phyloP scores from a whole-genome alignment of 2,888 invertebrate genomes.

The Neoitamus cyanurus region DNA sequence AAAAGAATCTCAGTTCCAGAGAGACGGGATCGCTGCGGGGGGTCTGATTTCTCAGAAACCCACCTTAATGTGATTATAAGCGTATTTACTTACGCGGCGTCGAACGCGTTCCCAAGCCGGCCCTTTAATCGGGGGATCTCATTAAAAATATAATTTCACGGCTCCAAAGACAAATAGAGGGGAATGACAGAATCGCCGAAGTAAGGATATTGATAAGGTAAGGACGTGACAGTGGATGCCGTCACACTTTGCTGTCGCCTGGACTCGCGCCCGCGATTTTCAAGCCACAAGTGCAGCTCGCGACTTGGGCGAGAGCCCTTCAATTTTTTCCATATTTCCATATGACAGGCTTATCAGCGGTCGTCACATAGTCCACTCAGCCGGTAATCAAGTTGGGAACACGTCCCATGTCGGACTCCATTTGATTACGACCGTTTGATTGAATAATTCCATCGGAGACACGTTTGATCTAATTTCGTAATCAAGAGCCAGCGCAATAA shows the following conservation, averaged over 20 bases:
- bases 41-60: not conserved
- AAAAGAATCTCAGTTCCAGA: not conserved
- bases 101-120: not conserved
- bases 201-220: not conserved
- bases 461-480: constrained; percentile 40
- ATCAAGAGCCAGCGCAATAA: constrained; percentile 24
- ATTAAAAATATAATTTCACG: not conserved
- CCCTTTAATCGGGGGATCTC: not conserved
- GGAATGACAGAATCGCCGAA: not conserved
- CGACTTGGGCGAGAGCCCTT: not conserved
- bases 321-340: not conserved
- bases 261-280: not conserved
- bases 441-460: constrained; percentile 38
- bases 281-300: not conserved
- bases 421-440: constrained; percentile 29
- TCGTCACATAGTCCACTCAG: not conserved
- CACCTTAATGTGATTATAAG: not conserved
- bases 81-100: not conserved
- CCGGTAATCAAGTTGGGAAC: constrained; percentile 30
- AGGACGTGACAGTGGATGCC: not conserved
- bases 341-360: constrained; percentile 9
- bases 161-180: not conserved
- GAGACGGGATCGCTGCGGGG: not conserved
- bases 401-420: constrained; percentile 30
- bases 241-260: not conserved